These are phyloP conservation scores for Eupithecia abbreviata DNA, from an alignment of 2,888 invertebrate genomes.

Conservation along the genomic window DNA sequence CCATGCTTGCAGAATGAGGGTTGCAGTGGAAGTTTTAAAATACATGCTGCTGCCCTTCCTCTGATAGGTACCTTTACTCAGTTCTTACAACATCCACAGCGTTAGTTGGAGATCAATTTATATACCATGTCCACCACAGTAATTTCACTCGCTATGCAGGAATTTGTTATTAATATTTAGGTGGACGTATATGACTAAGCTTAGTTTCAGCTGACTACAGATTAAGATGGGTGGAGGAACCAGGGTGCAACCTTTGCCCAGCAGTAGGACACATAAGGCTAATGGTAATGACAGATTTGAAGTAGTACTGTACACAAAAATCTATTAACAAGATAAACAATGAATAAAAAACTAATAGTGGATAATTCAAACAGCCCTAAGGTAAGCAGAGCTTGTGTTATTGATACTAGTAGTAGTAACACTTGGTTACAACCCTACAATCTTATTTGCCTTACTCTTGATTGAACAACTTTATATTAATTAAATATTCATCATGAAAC, in stretches of 20 bases:
- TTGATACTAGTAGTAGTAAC: neutral
- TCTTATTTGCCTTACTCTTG: neutral
- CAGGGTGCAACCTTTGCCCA: neutral
- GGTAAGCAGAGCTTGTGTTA: neutral
- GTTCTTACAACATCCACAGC: neutral
- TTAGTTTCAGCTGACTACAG: neutral
- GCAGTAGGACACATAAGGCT: neutral
- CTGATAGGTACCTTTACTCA: neutral
- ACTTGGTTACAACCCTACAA: neutral
- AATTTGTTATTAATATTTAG: neutral
- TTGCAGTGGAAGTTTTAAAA: neutral
- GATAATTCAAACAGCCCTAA: neutral
- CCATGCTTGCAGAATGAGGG: neutral
- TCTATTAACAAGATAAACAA: too few relatives aligned
- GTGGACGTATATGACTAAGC: neutral
- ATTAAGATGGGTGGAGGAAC: neutral
- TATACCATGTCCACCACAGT: neutral
- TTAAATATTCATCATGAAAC: neutral
- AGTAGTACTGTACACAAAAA: too few relatives aligned
- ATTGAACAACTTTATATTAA: too few relatives aligned
- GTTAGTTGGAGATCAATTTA: neutral
- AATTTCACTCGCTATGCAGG: neutral
- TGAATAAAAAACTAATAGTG: too few relatives aligned
- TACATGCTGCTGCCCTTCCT: neutral
- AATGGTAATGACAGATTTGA: neutral